phyloP scores from a whole-genome alignment of 2,797 vertebrate genomes.

The Leptatherina wallacei region DNA sequence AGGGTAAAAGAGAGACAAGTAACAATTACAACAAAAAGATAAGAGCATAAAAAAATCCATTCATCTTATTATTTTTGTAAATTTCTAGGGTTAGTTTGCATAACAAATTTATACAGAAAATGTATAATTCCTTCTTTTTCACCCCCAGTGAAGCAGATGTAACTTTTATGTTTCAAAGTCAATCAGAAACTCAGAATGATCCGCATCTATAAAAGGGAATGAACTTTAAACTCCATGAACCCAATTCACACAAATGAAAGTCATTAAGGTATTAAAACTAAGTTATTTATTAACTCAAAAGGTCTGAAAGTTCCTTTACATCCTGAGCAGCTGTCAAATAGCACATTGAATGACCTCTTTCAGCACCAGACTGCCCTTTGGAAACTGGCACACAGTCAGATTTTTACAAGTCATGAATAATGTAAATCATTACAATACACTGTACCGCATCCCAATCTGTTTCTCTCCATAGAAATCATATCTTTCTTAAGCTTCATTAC shows the following conservation, averaged over 20 bases:
- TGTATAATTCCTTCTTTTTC: constrained; percentile 3
- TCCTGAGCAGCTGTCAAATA: constrained; percentile 58
- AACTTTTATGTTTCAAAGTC: constrained; percentile 16
- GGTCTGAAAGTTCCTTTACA: constrained; percentile 36
- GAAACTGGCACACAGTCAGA: constrained; percentile 49
- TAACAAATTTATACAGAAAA: not conserved
- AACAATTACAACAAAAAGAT: constrained; percentile 36
- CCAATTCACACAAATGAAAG: constrained; percentile 32
- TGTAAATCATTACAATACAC: constrained; percentile 16
- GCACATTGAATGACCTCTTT: constrained; percentile 40
- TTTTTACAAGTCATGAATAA: constrained; percentile 47
- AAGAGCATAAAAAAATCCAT: not conserved
- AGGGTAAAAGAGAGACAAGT: not conserved
- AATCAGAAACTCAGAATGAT: constrained; percentile 21
- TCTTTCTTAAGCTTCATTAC: constrained; percentile 16
- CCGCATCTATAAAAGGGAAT: constrained; percentile 4
- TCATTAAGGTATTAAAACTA: constrained; percentile 43
- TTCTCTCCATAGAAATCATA: constrained; percentile 8
- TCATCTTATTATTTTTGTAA: constrained; percentile 19
- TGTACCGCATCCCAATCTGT: not conserved
- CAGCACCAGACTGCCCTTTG: constrained; percentile 40
- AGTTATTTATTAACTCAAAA: constrained; percentile 67
- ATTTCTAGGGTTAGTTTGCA: not conserved
- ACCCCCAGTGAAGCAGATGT: constrained; percentile 9
- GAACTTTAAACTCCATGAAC: constrained; percentile 43